A percentile compares a stretch with the other conserved stretches of the same genome.
Evolutionary conservation across 2,113 vertebrate species (phyloP).

Genomic region (Candoia aspera): DNA sequence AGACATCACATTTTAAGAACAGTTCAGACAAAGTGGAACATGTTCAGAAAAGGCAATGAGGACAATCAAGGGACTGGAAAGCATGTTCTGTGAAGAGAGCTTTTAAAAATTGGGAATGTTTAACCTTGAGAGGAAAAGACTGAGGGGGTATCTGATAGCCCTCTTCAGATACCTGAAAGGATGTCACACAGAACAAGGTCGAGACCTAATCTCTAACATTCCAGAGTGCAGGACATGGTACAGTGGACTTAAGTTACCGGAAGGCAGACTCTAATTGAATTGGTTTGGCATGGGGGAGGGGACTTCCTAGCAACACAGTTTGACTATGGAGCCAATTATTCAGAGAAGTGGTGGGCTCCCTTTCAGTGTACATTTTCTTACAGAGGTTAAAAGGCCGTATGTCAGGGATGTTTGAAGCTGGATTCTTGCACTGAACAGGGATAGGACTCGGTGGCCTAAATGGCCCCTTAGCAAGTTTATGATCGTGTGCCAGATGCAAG

Average conservation of each 20-base stretch:
- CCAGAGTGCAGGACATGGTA: not conserved
- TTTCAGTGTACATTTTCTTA: not conserved
- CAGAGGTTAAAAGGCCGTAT: not conserved
- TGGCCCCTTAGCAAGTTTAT: not conserved
- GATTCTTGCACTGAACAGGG: not conserved
- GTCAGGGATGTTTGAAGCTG: not conserved
- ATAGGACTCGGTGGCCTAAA: not conserved
- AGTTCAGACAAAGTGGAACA: not conserved
- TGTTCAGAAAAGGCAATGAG: not conserved
- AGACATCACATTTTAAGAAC: not conserved
- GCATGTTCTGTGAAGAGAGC: not conserved
- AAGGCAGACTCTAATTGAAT: not conserved
- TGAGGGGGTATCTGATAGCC: not conserved
- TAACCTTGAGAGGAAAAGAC: not conserved
- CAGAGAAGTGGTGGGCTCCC: not conserved
- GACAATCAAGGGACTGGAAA: not conserved
- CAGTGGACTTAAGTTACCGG: not conserved
- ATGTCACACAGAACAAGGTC: not conserved
- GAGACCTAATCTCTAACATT: not conserved
- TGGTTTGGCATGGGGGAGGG: not conserved
- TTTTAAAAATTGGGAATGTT: not conserved
- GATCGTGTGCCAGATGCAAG: not conserved
- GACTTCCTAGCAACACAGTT: not conserved
- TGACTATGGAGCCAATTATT: not conserved
- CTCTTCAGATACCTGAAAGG: not conserved